A percentile compares a stretch with the other conserved stretches of the same genome.
Conservation (phyloP, 2,888 invertebrate species). For the Catocala sponsa region DNA sequence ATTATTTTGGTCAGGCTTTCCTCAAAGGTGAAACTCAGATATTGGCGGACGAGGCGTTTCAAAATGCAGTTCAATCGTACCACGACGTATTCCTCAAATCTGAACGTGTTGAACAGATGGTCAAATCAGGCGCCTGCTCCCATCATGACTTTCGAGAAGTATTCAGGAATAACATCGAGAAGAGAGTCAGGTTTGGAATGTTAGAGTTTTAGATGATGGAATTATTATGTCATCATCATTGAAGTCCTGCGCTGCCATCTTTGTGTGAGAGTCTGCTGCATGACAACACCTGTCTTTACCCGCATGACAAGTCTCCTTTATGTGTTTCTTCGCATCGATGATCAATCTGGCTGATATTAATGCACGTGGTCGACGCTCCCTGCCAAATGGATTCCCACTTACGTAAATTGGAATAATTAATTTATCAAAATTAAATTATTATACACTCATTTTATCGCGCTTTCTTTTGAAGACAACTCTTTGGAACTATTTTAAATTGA, state of each 20-base stretch:
- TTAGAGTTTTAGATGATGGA: constrained; percentile 33
- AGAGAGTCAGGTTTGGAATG: constrained; percentile 94
- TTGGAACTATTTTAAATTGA: no score
- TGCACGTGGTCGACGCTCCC: background rate
- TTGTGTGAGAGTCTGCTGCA: constrained; percentile 14
- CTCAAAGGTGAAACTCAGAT: constrained; percentile 99
- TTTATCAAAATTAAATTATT: no score
- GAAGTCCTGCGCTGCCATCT: constrained; percentile 5
- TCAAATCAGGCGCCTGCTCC: constrained; percentile 98
- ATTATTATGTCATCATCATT: constrained; percentile 23
- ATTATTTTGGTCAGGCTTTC: constrained; percentile 90
- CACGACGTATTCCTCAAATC: constrained; percentile 98
- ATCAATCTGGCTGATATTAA: background rate
- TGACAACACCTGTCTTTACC: constrained; percentile 6
- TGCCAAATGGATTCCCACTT: background rate
- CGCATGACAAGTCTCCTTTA: constrained; percentile 6
- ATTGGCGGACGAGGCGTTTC: constrained; percentile 99
- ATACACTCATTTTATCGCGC: no score
- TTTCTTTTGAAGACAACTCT: no score
- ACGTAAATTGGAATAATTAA: background rate
- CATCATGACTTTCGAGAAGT: constrained; percentile 99
- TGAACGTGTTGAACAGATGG: constrained; percentile 98
- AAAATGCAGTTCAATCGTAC: constrained; percentile 99
- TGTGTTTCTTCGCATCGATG: background rate
- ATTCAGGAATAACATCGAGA: constrained; percentile 97